phyloP scores from a whole-genome alignment of 2,113 vertebrate species.

The Pollachius pollachius region DNA sequence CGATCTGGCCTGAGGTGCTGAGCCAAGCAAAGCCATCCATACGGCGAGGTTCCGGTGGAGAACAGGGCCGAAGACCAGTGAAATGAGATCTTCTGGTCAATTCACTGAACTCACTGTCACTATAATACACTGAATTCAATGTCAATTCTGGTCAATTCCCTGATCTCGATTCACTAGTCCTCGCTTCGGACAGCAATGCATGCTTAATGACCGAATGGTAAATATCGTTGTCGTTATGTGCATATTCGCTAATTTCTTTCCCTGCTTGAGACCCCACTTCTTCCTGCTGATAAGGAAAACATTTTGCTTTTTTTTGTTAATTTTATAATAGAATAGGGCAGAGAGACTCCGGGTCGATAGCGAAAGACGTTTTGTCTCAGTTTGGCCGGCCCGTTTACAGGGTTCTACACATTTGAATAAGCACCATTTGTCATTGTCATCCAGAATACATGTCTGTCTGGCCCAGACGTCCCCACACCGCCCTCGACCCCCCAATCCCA shows the following conservation, averaged over 20 bases:
- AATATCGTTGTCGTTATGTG: not conserved
- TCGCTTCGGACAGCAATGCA: not conserved
- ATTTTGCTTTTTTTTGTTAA: conserved; percentile 29
- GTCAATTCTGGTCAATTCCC: too few species aligned
- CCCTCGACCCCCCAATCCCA: too few species aligned
- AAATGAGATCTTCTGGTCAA: too few species aligned
- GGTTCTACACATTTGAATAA: conserved; percentile 62
- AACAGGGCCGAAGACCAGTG: too few species aligned
- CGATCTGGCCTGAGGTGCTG: too few species aligned
- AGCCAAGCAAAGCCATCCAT: too few species aligned
- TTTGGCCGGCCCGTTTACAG: conserved; percentile 68
- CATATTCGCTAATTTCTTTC: not conserved
- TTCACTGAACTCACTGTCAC: too few species aligned
- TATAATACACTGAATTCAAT: too few species aligned
- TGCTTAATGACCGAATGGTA: not conserved
- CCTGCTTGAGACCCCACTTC: not conserved
- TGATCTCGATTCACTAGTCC: too few species aligned
- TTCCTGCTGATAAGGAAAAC: not conserved
- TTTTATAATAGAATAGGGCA: conserved; percentile 34
- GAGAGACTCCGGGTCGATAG: conserved; percentile 68
- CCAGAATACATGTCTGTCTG: conserved; percentile 58
- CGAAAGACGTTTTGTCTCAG: conserved; percentile 70
- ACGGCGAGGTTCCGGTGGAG: too few species aligned
- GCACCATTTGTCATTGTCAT: conserved; percentile 63
- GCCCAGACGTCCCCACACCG: conserved; percentile 4